Evolutionary conservation across 2,113 vertebrate species (phyloP).

Genomic region (Pituophis catenifer): DNA sequence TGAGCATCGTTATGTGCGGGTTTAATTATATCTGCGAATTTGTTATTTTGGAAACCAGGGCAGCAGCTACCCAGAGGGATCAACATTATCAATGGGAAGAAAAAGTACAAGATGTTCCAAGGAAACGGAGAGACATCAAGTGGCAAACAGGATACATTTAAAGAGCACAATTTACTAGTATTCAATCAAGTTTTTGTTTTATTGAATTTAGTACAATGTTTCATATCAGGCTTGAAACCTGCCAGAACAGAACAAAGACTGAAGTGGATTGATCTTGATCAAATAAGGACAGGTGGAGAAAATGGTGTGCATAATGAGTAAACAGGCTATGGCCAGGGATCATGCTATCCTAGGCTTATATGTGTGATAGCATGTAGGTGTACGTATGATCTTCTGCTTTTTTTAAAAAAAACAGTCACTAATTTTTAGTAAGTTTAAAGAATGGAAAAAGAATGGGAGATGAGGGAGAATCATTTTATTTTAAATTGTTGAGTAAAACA

Average conservation of each 20-base stretch:
- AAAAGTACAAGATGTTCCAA: background rate
- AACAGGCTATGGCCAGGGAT: background rate
- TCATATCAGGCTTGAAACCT: background rate
- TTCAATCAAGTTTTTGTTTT: background rate
- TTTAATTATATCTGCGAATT: constrained; percentile 5
- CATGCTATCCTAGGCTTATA: background rate
- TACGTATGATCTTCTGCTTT: background rate
- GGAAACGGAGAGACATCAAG: background rate
- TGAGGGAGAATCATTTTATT: background rate
- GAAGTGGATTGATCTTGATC: background rate
- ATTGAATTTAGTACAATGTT: background rate
- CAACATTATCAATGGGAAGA: background rate
- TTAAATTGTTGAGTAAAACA: background rate
- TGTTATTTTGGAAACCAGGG: constrained; percentile 26
- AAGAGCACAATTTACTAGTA: background rate
- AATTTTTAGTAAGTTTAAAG: background rate
- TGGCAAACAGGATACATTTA: background rate
- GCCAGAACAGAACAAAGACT: background rate
- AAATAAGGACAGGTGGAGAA: background rate
- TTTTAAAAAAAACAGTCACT: background rate
- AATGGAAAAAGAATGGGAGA: background rate
- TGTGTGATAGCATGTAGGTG: background rate
- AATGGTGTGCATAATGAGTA: background rate
- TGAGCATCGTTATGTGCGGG: background rate
- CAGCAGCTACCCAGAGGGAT: background rate